These are phyloP conservation scores for Cotesia chilonis DNA, from an alignment of 1,140 invertebrate genomes.

Conservation along the genomic window DNA sequence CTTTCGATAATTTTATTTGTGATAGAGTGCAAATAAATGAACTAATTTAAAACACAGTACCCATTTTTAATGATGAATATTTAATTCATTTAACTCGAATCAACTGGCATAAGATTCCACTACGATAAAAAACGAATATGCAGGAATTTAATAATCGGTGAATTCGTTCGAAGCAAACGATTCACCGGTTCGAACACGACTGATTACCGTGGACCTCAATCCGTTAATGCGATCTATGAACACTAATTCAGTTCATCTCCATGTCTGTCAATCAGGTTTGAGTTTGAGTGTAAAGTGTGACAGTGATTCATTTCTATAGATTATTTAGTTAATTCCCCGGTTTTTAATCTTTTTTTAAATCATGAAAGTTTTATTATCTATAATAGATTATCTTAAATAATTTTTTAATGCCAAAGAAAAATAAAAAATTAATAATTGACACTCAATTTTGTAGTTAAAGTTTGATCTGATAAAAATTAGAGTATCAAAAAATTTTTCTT, in stretches of 20 bases:
- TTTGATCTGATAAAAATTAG: no score
- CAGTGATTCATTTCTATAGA: background rate
- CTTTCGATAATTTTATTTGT: no score
- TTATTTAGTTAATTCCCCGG: background rate
- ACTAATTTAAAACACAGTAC: no score
- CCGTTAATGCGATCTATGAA: slow-evolving; percentile 43
- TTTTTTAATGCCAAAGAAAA: no score
- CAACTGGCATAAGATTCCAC: background rate
- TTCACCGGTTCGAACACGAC: slow-evolving; percentile 37
- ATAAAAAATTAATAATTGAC: no score
- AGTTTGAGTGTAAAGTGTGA: slow-evolving; percentile 2
- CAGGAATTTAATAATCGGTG: slow-evolving; percentile 6
- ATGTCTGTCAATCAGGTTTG: slow-evolving; percentile 33
- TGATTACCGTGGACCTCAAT: slow-evolving; percentile 39
- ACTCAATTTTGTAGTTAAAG: no score
- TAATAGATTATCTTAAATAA: no score
- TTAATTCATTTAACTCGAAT: no score
- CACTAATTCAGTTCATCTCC: slow-evolving; percentile 31
- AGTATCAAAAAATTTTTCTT: no score
- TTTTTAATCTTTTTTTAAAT: background rate
- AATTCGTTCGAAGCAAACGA: slow-evolving; percentile 31
- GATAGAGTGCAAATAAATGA: no score
- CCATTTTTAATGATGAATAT: no score
- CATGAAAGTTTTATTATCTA: no score
- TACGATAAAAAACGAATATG: background rate